Evolutionary conservation across 1,140 invertebrate genomes (phyloP), one percentile per base, ranked within the genome.

Genomic region (Phortica variegata): DNA sequence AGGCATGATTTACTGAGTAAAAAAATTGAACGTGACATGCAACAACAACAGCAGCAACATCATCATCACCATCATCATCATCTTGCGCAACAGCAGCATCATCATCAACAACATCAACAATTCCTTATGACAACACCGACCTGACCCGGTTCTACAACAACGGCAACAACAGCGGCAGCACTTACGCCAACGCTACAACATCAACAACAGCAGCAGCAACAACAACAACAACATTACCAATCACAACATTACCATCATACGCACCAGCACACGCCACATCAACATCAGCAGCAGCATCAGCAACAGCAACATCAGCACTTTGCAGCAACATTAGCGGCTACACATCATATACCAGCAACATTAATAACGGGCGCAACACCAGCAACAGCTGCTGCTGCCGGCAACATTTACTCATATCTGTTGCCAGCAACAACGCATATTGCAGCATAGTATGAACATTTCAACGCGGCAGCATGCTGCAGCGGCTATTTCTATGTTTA

Each of bases 1-100:
- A 66, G 73, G 70, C 72, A 76, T 72, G 73, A 76, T 66, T 58
- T 73, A 65, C 58, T 75, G 47, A 65, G 65, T 72, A 75, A 75
- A 49, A 75, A 76, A 58, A 44, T 65, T 58, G 73, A 76, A 53
- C 63, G 66, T 17, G 73, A 75, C 40, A 57, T 73, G 65, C 69
- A 68, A 19, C 63, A 61, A 19, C 62, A 70, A 32, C 65, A 65
- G 19, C 66, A 68, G 20, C 65, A 68, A 17, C 58, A 61, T 40
- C 65, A 65, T 23, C 60, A 68, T 33, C 56, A 58, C 20, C 60
- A 54, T 46, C 45, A 54, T 33, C 58, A 58, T 32, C 51, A 58
- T 6, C 38, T 57, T 18, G 65, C 65, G 20, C 61, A 56, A 19
- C 65, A 70, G 43, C 65, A 68, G 19, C 63, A 62, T 39, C 58